phyloP scores from a whole-genome alignment of 1,140 invertebrate species.

The Sminthurinus signatus region DNA sequence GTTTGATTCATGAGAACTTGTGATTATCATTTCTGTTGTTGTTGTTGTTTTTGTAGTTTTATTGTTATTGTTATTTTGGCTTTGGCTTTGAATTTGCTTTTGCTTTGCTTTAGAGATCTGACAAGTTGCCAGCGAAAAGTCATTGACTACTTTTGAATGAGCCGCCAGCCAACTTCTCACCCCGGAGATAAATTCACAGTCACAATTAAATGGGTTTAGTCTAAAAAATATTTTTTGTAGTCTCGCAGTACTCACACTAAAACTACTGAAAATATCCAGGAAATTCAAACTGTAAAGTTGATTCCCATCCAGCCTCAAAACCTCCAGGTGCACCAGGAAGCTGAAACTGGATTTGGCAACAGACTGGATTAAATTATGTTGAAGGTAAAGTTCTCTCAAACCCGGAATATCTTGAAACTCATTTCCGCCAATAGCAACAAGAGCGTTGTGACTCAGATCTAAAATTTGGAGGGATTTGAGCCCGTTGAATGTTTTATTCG shows the following conservation, averaged over 20 bases:
- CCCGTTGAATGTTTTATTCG: constrained; percentile 87
- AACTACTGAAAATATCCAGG: constrained; percentile 49
- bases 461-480: constrained; percentile 70
- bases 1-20: too few species aligned
- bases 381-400: constrained; percentile 74
- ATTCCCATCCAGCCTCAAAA: constrained; percentile 77
- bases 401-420: constrained; percentile 79
- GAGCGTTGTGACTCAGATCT: constrained; percentile 75
- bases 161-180: constrained; percentile 75
- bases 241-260: too few species aligned
- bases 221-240: too few species aligned
- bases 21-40: too few species aligned
- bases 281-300: constrained; percentile 57
- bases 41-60: not conserved
- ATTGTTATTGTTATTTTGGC: not conserved
- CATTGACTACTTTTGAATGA: constrained; percentile 52
- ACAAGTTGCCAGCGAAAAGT: too few species aligned
- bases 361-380: constrained; percentile 71
- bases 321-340: constrained; percentile 68
- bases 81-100: too few species aligned
- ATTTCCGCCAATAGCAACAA: constrained; percentile 71
- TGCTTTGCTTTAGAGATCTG: too few species aligned
- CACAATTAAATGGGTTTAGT: constrained; percentile 84
- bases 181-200: constrained; percentile 79
- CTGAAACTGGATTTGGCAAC: constrained; percentile 74